Evolutionary conservation across 2,797 vertebrate species (phyloP).

Genomic region (Oryzias sinensis): DNA sequence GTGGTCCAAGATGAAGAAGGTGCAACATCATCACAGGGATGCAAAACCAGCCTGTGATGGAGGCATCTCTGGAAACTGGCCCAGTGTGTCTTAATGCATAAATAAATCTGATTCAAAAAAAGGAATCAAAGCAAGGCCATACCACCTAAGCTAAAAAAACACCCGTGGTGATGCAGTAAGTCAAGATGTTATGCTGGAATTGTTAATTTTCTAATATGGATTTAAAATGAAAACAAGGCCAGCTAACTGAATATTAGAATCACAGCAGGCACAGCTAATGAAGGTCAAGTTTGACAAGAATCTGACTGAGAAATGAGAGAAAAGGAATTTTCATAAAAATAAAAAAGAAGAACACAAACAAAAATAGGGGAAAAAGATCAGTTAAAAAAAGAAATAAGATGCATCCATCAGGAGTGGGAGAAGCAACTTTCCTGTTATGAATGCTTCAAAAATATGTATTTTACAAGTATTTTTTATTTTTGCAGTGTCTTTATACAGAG

Average conservation of each 20-base stretch:
- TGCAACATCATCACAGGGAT: slow-evolving; percentile 8
- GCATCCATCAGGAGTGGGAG: slow-evolving; percentile 63
- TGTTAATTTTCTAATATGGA: slow-evolving; percentile 76
- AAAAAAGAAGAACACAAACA: slow-evolving; percentile 44
- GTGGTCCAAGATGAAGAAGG: slow-evolving; percentile 5
- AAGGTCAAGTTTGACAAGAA: slow-evolving; percentile 45
- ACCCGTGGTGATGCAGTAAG: slow-evolving; percentile 22
- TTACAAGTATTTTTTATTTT: slow-evolving; percentile 79
- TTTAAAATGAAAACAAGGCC: slow-evolving; percentile 66
- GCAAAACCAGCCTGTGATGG: slow-evolving; percentile 2
- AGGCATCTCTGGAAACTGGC: too few species aligned
- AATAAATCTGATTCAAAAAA: too few species aligned
- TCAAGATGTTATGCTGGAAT: slow-evolving; percentile 67
- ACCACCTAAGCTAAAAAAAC: background rate
- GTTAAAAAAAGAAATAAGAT: slow-evolving; percentile 18
- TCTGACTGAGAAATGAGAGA: slow-evolving; percentile 48
- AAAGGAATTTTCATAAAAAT: slow-evolving; percentile 52
- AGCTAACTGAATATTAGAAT: slow-evolving; percentile 70
- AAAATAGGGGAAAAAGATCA: slow-evolving; percentile 26
- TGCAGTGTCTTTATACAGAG: slow-evolving; percentile 80
- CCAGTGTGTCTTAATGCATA: too few species aligned
- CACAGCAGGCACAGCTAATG: slow-evolving; percentile 74
- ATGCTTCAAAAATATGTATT: slow-evolving; percentile 82
- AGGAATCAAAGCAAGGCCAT: background rate
- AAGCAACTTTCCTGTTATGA: slow-evolving; percentile 72